Conservation (phyloP, 2,113 vertebrate genomes). For the Cynocephalus volans region DNA sequence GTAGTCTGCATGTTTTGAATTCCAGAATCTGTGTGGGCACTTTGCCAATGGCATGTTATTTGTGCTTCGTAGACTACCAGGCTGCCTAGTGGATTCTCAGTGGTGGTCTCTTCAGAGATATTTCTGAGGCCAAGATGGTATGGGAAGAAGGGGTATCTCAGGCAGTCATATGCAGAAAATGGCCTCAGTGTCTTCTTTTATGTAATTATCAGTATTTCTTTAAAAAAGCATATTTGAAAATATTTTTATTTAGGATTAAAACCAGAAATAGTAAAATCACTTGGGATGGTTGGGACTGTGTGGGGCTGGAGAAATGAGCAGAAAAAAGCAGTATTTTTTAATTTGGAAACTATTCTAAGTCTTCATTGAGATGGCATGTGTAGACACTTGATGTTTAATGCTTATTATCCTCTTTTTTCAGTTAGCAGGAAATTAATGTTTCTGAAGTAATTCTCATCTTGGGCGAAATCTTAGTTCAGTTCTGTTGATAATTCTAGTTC, state of each 20-base stretch:
- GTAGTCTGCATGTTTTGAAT: constrained; percentile 69
- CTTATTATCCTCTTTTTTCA: neutral
- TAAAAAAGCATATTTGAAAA: constrained; percentile 59
- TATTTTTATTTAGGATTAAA: constrained; percentile 58
- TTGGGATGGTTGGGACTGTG: neutral
- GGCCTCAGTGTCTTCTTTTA: neutral
- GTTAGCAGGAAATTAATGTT: constrained; percentile 48
- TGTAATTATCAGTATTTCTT: constrained; percentile 41
- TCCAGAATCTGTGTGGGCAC: constrained; percentile 65
- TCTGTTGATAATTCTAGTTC: neutral
- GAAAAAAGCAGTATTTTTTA: constrained; percentile 28
- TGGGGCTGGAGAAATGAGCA: constrained; percentile 27
- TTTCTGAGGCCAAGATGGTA: constrained; percentile 43
- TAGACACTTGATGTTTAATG: neutral
- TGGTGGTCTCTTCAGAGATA: constrained; percentile 57
- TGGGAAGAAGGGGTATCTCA: constrained; percentile 1
- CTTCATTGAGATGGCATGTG: neutral
- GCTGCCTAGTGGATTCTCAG: constrained; percentile 68
- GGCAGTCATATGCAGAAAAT: constrained; percentile 2
- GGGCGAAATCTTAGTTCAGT: neutral
- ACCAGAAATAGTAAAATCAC: constrained; percentile 42
- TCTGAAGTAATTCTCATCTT: constrained; percentile 27
- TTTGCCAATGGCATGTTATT: constrained; percentile 65
- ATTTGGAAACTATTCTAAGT: constrained; percentile 21
- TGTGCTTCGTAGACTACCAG: constrained; percentile 58